Percentiles rank a stretch among this genome's conserved stretches.
phyloP scores from a whole-genome alignment of 2,113 vertebrate genomes.

The Microtus pennsylvanicus region DNA sequence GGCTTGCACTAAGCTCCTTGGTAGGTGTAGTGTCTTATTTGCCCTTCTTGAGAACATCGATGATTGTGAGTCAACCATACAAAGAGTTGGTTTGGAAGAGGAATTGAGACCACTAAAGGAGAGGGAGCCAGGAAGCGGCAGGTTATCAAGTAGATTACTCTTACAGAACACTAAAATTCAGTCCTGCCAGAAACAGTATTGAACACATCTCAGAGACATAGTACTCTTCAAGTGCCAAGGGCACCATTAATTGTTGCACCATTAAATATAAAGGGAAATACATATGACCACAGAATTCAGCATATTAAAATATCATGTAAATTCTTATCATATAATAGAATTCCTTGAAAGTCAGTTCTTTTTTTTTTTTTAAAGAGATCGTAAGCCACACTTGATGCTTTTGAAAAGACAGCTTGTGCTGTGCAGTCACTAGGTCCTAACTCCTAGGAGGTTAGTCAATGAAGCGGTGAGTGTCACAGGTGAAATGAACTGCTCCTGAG shows the following conservation, averaged over 20 bases:
- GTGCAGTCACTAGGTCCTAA: constrained; percentile 34
- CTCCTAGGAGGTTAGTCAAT: neutral
- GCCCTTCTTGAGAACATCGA: too few relatives aligned
- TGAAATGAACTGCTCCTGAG: constrained; percentile 51
- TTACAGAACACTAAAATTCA: too few relatives aligned
- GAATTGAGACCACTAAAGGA: too few relatives aligned
- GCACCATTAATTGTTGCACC: neutral
- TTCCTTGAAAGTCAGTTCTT: neutral
- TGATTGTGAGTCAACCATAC: too few relatives aligned
- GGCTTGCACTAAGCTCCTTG: too few relatives aligned
- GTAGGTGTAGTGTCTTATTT: too few relatives aligned
- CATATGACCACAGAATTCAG: neutral
- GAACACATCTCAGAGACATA: neutral
- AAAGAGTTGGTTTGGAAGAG: too few relatives aligned
- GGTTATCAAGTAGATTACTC: too few relatives aligned
- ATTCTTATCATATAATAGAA: neutral
- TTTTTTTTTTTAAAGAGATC: neutral
- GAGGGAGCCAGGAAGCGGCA: too few relatives aligned
- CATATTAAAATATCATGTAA: neutral
- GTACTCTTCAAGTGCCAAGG: neutral
- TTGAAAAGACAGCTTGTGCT: neutral
- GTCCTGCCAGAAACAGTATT: neutral
- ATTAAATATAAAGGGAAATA: constrained; percentile 27
- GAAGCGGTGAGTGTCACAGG: neutral
- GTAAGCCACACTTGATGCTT: neutral